Conservation (phyloP, 2,888 invertebrate genomes). For the Phlogophora meticulosa region DNA sequence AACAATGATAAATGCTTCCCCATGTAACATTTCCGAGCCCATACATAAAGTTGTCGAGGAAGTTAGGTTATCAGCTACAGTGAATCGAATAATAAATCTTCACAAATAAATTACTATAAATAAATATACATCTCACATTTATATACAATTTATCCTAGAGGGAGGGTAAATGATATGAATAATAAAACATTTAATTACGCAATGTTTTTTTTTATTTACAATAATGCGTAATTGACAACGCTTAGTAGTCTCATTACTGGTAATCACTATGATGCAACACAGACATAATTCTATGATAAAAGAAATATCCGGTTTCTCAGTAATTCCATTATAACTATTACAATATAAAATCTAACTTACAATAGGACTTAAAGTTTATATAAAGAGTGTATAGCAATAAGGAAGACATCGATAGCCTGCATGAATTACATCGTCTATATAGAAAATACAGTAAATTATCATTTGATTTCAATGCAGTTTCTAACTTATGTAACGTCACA, state of each 20-base stretch:
- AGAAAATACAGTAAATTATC: conserved; percentile 79
- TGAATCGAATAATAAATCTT: conserved; percentile 41
- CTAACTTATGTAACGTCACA: conserved; percentile 45
- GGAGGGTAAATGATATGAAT: conserved; percentile 53
- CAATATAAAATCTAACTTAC: conserved; percentile 86
- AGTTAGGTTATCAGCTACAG: conserved; percentile 33
- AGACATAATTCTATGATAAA: conserved; percentile 22
- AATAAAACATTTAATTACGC: conserved; percentile 53
- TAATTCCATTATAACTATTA: conserved; percentile 65
- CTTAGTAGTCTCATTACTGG: conserved; percentile 28
- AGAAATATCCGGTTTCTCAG: conserved; percentile 17
- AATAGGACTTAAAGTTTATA: conserved; percentile 83
- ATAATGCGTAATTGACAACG: conserved; percentile 51
- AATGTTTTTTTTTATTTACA: conserved; percentile 29
- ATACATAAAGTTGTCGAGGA: conserved; percentile 27
- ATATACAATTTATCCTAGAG: conserved; percentile 54
- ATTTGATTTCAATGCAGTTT: conserved; percentile 62
- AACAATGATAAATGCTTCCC: neutral
- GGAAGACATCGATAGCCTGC: conserved; percentile 91
- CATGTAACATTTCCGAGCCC: conserved; percentile 20
- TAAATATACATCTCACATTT: conserved; percentile 54
- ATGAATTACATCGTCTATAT: conserved; percentile 85
- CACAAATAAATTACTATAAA: conserved; percentile 53
- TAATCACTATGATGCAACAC: conserved; percentile 34
- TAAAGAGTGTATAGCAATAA: conserved; percentile 90